Evolutionary conservation across 2,113 vertebrate species (phyloP), one percentile per base, ranked within the genome.

Genomic region (Tupaia tana): DNA sequence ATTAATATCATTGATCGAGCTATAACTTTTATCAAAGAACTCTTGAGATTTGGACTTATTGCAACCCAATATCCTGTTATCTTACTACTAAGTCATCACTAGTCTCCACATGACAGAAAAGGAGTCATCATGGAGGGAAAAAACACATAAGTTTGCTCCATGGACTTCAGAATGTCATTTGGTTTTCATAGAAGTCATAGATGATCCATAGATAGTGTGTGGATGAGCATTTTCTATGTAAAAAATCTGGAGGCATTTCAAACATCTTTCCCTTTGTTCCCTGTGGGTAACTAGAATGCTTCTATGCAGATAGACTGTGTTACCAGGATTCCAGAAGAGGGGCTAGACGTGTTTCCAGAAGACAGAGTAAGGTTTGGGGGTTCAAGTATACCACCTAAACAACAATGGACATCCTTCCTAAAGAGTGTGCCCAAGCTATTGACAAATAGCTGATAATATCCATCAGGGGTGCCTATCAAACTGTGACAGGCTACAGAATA

Each of bases 11-110:
- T 1, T 61, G 66, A 70, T 59, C 25, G 34, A 25, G 16, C 9
- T 69, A 15, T 82, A 94, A 90, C 52, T 66, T 94, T 91, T 14
- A 91, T 43, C 29, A 34, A 84, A 70, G 22, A 69, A 79, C 19
- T 89, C 43, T 29, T 24, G 63, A 88, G 61, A 75, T 59, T 7
- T 66, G 67, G 69, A 43, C 20, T 79, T 85, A n/a, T 18, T 67
- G 12, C 2, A 78, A 34, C 58, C 25, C 24, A 54, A 16, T 0
- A 29, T 27, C 54, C 61, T 58, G 52, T 25, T 31, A 3, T 54
- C 70, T 64, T 63, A 29, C 64, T 56, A 54, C 54, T 43, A 43
- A 83, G 7, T 31, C 7, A 19, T 73, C 43, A 43, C 64, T n/a
- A 58, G 7, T 24, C 7, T 31, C 24, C 19, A 71, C 25, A 27